A percentile compares a stretch with the other conserved stretches of the same genome.
phyloP scores from a whole-genome alignment of 2,797 vertebrate species.

The Chaetophractus vellerosus region DNA sequence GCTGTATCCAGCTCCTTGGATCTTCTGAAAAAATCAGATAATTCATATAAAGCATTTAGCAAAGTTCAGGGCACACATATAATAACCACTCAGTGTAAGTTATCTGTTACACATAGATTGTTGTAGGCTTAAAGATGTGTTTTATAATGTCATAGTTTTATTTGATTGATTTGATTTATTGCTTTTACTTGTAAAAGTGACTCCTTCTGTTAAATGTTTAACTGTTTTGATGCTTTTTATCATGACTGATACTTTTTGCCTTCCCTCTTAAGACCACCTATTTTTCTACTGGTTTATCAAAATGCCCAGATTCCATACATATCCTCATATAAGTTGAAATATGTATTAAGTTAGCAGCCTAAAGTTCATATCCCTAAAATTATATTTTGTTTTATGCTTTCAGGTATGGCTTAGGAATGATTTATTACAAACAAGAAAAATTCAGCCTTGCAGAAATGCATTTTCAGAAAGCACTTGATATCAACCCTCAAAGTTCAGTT shows the following conservation, averaged over 20 bases:
- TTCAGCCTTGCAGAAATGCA: slow-evolving; percentile 99
- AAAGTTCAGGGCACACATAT: neutral
- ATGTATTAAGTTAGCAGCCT: slow-evolving; percentile 10
- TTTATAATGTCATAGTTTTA: slow-evolving; percentile 41
- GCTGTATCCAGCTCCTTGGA: neutral
- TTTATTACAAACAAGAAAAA: slow-evolving; percentile 99
- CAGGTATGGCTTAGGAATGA: slow-evolving; percentile 99
- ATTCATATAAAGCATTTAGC: slow-evolving; percentile 57
- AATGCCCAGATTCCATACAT: slow-evolving; percentile 17
- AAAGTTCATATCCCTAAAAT: slow-evolving; percentile 65
- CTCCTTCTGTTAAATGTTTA: slow-evolving; percentile 13
- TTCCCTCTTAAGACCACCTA: neutral
- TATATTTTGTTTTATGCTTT: slow-evolving; percentile 78
- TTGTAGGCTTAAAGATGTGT: neutral
- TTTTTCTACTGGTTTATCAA: slow-evolving; percentile 69
- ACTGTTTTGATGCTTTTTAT: slow-evolving; percentile 63
- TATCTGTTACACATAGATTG: neutral
- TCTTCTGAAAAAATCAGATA: slow-evolving; percentile 60
- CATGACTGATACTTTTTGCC: slow-evolving; percentile 33
- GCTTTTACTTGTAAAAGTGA: slow-evolving; percentile 48
- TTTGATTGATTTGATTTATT: slow-evolving; percentile 50
- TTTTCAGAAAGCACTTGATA: slow-evolving; percentile 98
- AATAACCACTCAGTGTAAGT: slow-evolving; percentile 42
- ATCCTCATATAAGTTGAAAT: slow-evolving; percentile 44
- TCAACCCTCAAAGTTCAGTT: slow-evolving; percentile 99